Evolutionary conservation across 2,888 invertebrate species (phyloP).

Genomic region (Oithona nana): DNA sequence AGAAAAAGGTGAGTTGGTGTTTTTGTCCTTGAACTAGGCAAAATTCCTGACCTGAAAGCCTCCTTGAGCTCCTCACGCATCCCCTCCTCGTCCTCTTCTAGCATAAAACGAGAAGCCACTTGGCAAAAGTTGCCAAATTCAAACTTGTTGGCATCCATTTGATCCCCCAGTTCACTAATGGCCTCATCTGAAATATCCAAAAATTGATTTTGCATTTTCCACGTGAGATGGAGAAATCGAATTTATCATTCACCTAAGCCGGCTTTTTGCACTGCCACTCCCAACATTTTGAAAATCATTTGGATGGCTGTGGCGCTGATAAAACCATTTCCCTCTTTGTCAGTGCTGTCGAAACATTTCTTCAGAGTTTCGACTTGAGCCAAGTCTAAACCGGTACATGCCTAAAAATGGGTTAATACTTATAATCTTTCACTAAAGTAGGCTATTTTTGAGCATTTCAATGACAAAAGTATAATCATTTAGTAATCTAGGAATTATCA

Average conservation of each 20-base stretch:
- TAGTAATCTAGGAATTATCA: too few species aligned
- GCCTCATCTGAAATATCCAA: background rate
- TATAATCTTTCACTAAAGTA: too few species aligned
- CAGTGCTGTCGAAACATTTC: conserved; percentile 1
- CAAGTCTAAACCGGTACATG: background rate
- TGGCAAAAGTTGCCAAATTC: conserved; percentile 92
- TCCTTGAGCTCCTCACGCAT: conserved; percentile 19
- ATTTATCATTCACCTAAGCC: too few species aligned
- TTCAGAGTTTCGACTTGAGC: conserved; percentile 7
- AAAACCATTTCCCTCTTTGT: background rate
- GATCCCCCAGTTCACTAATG: background rate
- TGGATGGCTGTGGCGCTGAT: background rate
- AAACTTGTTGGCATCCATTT: conserved; percentile 53
- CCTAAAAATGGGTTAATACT: too few species aligned
- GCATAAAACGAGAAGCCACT: conserved; percentile 29
- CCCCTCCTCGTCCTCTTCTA: conserved; percentile 20
- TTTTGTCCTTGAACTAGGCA: too few species aligned
- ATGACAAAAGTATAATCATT: too few species aligned
- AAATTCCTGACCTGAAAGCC: too few species aligned
- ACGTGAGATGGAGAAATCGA: too few species aligned
- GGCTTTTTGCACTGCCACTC: background rate
- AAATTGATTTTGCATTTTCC: too few species aligned
- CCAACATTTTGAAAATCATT: conserved; percentile 7
- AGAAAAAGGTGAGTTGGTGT: too few species aligned
- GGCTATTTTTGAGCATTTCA: too few species aligned